A percentile compares a stretch with the other conserved stretches of the same genome.
phyloP scores from a whole-genome alignment of 2,797 vertebrate species.

The Distichodus sexfasciatus region DNA sequence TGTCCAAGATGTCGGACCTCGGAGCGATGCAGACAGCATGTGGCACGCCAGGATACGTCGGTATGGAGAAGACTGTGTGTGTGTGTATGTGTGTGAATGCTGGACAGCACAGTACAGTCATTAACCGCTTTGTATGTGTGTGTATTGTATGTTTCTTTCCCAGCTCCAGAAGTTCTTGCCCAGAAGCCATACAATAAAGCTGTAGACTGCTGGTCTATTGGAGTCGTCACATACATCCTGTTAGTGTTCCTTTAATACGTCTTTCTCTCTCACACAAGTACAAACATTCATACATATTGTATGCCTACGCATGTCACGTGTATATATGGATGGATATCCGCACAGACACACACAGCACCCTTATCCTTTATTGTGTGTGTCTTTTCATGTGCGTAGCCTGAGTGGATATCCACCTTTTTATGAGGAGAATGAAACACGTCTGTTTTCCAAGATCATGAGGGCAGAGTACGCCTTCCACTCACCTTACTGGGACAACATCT shows the following conservation, averaged over 20 bases:
- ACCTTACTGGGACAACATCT: slow-evolving; percentile 94
- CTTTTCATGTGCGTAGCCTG: slow-evolving; percentile 68
- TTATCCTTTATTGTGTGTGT: too few species aligned
- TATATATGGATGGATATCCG: too few species aligned
- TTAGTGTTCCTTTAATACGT: slow-evolving; percentile 79
- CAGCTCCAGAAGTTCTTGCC: slow-evolving; percentile 91
- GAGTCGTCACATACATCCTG: slow-evolving; percentile 95
- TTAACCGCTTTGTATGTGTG: background rate
- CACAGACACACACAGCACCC: background rate
- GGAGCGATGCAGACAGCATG: slow-evolving; percentile 94
- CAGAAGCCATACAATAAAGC: slow-evolving; percentile 95
- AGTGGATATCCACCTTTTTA: slow-evolving; percentile 96
- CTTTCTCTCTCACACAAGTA: too few species aligned
- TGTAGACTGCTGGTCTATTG: slow-evolving; percentile 97
- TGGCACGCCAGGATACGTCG: slow-evolving; percentile 92
- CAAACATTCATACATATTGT: too few species aligned
- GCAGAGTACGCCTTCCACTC: slow-evolving; percentile 91
- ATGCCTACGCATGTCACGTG: too few species aligned
- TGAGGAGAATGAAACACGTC: slow-evolving; percentile 86
- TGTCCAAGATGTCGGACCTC: slow-evolving; percentile 89
- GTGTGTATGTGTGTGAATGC: background rate
- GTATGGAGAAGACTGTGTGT: slow-evolving; percentile 63
- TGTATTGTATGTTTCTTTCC: background rate
- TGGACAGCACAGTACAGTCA: background rate
- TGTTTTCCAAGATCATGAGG: slow-evolving; percentile 92